Percentiles rank a stretch among this genome's conserved stretches.
phyloP scores from a whole-genome alignment of 2,888 invertebrate species.

The Piscicola geometra region DNA sequence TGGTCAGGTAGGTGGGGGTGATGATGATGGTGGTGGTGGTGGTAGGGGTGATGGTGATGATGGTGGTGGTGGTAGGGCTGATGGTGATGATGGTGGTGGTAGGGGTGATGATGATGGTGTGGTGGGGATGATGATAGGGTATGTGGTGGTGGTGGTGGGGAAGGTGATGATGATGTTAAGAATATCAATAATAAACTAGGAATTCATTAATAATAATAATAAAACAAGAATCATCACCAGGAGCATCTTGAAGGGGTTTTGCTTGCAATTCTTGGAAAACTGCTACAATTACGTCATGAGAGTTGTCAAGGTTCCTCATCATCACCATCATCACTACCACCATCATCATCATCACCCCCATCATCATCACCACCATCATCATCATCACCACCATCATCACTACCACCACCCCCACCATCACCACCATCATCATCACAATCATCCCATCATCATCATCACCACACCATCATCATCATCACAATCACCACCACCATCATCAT shows the following conservation, averaged over 20 bases:
- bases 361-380: background rate
- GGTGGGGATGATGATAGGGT: too few species aligned
- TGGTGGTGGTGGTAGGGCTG: too few species aligned
- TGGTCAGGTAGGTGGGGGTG: slow-evolving; percentile 66
- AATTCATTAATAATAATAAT: too few species aligned
- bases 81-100: too few species aligned
- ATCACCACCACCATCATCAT: background rate
- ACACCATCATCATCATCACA: background rate
- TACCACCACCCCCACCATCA: background rate
- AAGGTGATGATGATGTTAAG: too few species aligned
- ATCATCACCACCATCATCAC: background rate
- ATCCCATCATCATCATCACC: background rate
- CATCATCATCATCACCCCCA: too few species aligned
- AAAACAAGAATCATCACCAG: slow-evolving; percentile 26
- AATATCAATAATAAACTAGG: too few species aligned
- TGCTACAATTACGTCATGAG: slow-evolving; percentile 89
- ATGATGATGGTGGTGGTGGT: too few species aligned
- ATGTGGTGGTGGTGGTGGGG: too few species aligned
- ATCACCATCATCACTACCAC: too few species aligned
- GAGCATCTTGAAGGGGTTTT: slow-evolving; percentile 78
- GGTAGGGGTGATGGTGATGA: too few species aligned
- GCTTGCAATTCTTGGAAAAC: slow-evolving; percentile 82
- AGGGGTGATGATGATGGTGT: too few species aligned
- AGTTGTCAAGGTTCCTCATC: slow-evolving; percentile 78
- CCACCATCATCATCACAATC: background rate